These are phyloP conservation scores for Mus spretus DNA, from an alignment of 2,797 vertebrate genomes.

Conservation along the genomic window DNA sequence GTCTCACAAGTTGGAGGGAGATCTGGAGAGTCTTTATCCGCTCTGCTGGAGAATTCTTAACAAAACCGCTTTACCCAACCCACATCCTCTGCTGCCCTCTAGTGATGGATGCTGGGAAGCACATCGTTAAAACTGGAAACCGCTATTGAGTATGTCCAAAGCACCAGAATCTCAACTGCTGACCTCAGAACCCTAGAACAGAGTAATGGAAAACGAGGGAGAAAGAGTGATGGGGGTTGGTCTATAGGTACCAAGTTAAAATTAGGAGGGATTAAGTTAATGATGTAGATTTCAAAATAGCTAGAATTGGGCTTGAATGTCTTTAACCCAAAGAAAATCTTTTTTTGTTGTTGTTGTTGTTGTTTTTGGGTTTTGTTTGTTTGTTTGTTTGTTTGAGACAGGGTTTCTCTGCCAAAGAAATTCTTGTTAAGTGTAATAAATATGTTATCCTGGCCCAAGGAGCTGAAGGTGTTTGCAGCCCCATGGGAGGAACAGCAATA, in stretches of 20 bases:
- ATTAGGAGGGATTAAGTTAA: not conserved
- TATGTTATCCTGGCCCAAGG: not conserved
- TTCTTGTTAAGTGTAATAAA: not conserved
- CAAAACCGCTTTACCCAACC: not conserved
- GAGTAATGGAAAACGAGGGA: not conserved
- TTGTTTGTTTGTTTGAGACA: too few relatives aligned
- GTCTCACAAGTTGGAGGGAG: fast-evolving
- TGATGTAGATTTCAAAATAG: not conserved
- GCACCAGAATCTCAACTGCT: not conserved
- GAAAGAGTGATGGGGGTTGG: not conserved
- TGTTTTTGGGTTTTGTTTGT: too few relatives aligned
- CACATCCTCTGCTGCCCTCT: not conserved
- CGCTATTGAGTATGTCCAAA: not conserved
- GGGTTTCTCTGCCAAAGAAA: not conserved
- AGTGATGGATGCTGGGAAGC: not conserved
- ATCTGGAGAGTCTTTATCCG: not conserved
- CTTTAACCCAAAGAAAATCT: not conserved
- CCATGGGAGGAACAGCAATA: too few relatives aligned
- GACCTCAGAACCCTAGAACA: not conserved
- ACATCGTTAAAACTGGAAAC: not conserved
- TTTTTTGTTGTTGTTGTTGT: too few relatives aligned
- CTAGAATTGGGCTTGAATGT: not conserved
- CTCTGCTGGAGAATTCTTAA: not conserved
- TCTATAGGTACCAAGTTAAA: not conserved
- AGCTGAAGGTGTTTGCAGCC: too few relatives aligned